Base-by-base conservation (phyloP, 2,888 invertebrate genomes). In the Oxytorus armatus region DNA sequence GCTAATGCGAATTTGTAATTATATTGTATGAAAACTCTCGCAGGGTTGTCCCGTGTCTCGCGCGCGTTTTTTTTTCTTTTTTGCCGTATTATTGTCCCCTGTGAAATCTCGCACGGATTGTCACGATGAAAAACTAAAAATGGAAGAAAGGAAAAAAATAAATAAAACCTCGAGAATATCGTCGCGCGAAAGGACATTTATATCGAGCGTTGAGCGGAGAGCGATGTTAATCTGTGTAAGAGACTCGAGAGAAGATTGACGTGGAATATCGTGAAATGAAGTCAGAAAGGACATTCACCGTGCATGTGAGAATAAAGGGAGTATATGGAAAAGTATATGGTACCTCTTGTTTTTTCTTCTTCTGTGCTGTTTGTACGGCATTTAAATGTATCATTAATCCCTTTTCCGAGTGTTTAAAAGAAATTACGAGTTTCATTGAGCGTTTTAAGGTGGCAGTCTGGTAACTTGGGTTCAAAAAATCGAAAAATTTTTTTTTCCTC, bases 1-100 rank as follows among this genome's bases (percentile, higher is more conserved):
- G 68, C 61, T 42, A 2, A 74, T 68, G 78, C 68, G 55, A 78
- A 74, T 78, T 74, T 78, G 73, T 74, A 73, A 74, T 68, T 78
- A 78, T 78, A 78, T 78, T 78, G 73, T 78, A 78, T 68, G 72
- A 78, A 73, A 69, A 42, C 63, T 39, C 16, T 63, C 49, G 59
- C 66, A 57, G 66, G 47, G 49, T 3, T 36, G 74, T 75, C 66
- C 57, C 49, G 65, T 65, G 55, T 74, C 74, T 74, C 74, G 53
- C 65, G 29, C 44, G 74, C 5, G 29, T 29, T 2, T 29, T 2
- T 29, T 2, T 29, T 2, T 29, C 3, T 29, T 2, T 29, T 7
- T 75, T 75, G 57, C 74, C 74, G 66, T 75, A 75, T 42, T 55
- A 65, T 5, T 36, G 10, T 25, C 23, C 66, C 74, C 66, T 66